Conservation (phyloP, 1,140 invertebrate genomes). For the Colletes latitarsis region DNA sequence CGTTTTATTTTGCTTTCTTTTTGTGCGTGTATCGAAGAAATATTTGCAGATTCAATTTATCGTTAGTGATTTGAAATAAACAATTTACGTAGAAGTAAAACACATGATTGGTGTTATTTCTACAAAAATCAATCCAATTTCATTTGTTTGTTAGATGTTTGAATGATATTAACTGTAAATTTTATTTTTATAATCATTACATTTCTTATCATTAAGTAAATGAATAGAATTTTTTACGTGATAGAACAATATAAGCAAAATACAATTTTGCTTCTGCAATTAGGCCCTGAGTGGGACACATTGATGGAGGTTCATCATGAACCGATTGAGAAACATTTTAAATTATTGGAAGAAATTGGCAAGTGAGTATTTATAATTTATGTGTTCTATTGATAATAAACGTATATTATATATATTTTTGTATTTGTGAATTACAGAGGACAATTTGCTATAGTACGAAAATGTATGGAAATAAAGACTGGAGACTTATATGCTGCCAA, state of each 20-base stretch:
- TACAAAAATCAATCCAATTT: too few relatives aligned
- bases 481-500: constrained; percentile 86
- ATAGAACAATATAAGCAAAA: background rate
- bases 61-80: background rate
- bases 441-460: constrained; percentile 87
- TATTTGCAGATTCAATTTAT: constrained; percentile 2
- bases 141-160: background rate
- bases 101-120: too few relatives aligned
- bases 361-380: constrained; percentile 79
- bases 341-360: constrained; percentile 84
- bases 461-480: constrained; percentile 83
- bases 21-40: background rate
- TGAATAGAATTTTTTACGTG: background rate
- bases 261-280: constrained; percentile 30
- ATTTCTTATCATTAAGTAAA: background rate
- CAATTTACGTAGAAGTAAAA: background rate
- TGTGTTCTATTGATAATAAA: background rate
- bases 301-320: constrained; percentile 83
- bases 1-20: background rate
- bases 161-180: background rate
- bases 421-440: constrained; percentile 81
- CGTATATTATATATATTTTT: background rate
- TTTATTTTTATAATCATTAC: background rate
- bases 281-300: constrained; percentile 77
- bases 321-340: constrained; percentile 83